These are phyloP conservation scores for Autographa pulchrina DNA, from an alignment of 2,888 invertebrate genomes.

Conservation along the genomic window DNA sequence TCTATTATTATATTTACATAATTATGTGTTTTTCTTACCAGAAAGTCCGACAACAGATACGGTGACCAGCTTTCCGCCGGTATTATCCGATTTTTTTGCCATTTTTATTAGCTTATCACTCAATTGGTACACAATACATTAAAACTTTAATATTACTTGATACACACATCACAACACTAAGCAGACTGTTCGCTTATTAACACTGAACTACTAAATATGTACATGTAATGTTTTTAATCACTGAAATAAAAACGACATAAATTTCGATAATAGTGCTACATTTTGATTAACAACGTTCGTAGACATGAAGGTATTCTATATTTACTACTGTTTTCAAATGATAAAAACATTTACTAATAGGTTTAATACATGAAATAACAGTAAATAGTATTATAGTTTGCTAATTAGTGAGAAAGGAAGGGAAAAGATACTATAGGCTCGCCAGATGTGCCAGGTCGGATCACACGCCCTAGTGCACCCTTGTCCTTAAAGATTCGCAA, in stretches of 20 bases:
- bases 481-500: conserved; percentile 35
- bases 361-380: conserved; percentile 30
- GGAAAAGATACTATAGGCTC: conserved; percentile 65
- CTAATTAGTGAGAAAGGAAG: conserved; percentile 72
- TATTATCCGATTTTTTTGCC: conserved; percentile 93
- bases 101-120: conserved; percentile 82
- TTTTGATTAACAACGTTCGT: conserved; percentile 7
- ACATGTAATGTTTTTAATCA: conserved; percentile 48
- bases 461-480: conserved; percentile 69
- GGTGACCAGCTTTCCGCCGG: conserved; percentile 92
- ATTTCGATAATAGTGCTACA: conserved; percentile 13
- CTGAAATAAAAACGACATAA: conserved; percentile 40
- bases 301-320: conserved; percentile 24
- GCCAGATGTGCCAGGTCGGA: conserved; percentile 79
- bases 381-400: conserved; percentile 56
- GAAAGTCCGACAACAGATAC: conserved; percentile 97
- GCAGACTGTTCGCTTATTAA: conserved; percentile 61
- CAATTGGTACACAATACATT: conserved; percentile 68
- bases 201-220: conserved; percentile 60
- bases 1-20: no score
- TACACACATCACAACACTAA: conserved; percentile 83
- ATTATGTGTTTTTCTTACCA: conserved; percentile 78
- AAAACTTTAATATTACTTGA: conserved; percentile 71
- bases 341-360: background rate
- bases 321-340: conserved; percentile 9